These are phyloP conservation scores for Scaptomyza caliginosa DNA, from an alignment of 2,888 invertebrate species.

Conservation along the genomic window DNA sequence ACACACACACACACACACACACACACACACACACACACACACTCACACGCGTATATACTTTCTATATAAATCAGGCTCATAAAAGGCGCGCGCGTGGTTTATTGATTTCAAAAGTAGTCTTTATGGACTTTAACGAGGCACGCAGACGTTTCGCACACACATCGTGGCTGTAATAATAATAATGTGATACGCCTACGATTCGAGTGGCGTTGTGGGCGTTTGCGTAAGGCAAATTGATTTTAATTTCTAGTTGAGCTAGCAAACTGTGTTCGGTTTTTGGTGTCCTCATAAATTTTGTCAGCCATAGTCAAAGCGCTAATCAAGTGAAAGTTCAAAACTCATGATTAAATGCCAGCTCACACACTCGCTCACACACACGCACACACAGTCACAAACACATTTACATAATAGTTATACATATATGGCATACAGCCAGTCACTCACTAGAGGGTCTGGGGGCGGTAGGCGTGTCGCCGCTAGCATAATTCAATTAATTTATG, in stretches of 20 bases:
- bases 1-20: conserved; percentile 2
- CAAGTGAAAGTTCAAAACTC: conserved; percentile 70
- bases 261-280: conserved; percentile 16
- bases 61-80: conserved; percentile 66
- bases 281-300: conserved; percentile 53
- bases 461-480: conserved; percentile 32
- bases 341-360: conserved; percentile 55
- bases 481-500: conserved; percentile 80
- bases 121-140: conserved; percentile 61
- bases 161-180: not conserved
- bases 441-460: not conserved
- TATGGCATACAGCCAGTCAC: conserved; percentile 9
- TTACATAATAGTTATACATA: conserved; percentile 61
- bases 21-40: not conserved
- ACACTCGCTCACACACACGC: conserved; percentile 22
- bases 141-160: conserved; percentile 16
- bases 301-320: conserved; percentile 59
- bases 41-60: not conserved
- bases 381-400: conserved; percentile 25
- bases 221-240: conserved; percentile 58
- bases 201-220: conserved; percentile 3
- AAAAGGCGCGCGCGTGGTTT: conserved; percentile 70
- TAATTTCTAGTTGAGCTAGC: conserved; percentile 36
- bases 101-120: conserved; percentile 70
- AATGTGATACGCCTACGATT: conserved; percentile 8